phyloP scores from a whole-genome alignment of 2,888 invertebrate species.

The Drosophila robusta region DNA sequence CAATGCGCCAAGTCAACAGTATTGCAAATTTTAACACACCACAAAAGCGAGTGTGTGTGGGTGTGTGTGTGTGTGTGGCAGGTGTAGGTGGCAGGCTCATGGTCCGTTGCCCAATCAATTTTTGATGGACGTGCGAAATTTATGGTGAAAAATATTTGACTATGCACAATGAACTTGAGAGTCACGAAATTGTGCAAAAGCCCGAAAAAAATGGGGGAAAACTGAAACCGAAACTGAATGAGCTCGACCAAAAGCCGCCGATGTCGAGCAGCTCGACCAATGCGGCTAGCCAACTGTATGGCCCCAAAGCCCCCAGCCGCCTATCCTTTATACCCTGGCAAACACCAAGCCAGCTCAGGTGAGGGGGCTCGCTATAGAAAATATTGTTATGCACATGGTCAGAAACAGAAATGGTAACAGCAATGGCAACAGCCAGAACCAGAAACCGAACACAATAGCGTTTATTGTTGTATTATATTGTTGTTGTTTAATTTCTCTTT shows the following conservation, averaged over 20 bases:
- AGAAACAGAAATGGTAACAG: constrained; percentile 7
- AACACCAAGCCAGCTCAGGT: constrained; percentile 6
- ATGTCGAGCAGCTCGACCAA: constrained; percentile 36
- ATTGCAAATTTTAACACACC: constrained; percentile 45
- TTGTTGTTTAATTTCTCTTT: constrained; percentile 44
- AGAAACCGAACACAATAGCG: constrained; percentile 41
- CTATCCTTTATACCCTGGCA: neutral
- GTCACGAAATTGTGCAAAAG: constrained; percentile 45
- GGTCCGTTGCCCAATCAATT: constrained; percentile 72
- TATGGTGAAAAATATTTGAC: constrained; percentile 81
- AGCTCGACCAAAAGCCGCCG: constrained; percentile 5
- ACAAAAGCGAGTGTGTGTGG: constrained; percentile 22
- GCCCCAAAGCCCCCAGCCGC: neutral
- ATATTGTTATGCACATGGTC: constrained; percentile 42
- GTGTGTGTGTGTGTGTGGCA: constrained; percentile 31
- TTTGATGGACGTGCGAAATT: constrained; percentile 82
- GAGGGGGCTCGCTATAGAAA: constrained; percentile 23
- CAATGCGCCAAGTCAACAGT: constrained; percentile 64
- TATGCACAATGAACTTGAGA: constrained; percentile 76
- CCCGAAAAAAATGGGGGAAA: constrained; percentile 11
- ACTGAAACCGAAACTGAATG: constrained; percentile 22
- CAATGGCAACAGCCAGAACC: constrained; percentile 4
- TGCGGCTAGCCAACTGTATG: constrained; percentile 61
- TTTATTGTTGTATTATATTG: constrained; percentile 49
- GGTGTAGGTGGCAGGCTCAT: constrained; percentile 47